Evolutionary conservation across 2,888 invertebrate genomes (phyloP).

Genomic region (Himalopsyche tibetana): DNA sequence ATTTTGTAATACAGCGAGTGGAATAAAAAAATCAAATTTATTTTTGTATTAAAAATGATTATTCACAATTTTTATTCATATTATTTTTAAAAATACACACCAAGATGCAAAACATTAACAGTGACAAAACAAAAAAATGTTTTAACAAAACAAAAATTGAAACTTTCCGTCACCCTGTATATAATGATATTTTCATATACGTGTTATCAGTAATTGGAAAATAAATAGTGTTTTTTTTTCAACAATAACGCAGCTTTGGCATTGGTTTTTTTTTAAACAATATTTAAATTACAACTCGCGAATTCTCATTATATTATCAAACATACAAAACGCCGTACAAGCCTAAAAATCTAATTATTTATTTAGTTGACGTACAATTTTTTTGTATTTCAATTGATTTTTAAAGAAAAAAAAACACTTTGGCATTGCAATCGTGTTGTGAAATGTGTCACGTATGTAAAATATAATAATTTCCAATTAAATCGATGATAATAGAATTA

Average conservation of each 20-base stretch:
- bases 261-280: background rate
- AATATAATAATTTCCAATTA: background rate
- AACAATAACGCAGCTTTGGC: constrained; percentile 7
- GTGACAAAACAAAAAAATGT: too few species aligned
- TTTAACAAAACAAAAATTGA: too few species aligned
- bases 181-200: background rate
- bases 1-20: too few species aligned
- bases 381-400: background rate
- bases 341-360: background rate
- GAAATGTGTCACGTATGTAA: background rate
- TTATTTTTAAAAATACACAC: too few species aligned
- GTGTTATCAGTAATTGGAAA: constrained; percentile 30
- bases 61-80: too few species aligned
- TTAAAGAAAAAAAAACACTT: background rate
- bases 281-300: background rate
- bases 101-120: too few species aligned
- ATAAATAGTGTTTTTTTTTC: background rate
- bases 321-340: background rate
- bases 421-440: background rate
- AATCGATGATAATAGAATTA: too few species aligned
- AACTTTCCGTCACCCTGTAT: background rate
- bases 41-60: too few species aligned
- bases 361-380: background rate
- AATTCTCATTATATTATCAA: background rate
- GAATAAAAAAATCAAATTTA: too few species aligned